Percentiles rank a stretch among this genome's conserved stretches.
Conservation (phyloP, 1,140 invertebrate species). For the Lutraria rhynchaena region DNA sequence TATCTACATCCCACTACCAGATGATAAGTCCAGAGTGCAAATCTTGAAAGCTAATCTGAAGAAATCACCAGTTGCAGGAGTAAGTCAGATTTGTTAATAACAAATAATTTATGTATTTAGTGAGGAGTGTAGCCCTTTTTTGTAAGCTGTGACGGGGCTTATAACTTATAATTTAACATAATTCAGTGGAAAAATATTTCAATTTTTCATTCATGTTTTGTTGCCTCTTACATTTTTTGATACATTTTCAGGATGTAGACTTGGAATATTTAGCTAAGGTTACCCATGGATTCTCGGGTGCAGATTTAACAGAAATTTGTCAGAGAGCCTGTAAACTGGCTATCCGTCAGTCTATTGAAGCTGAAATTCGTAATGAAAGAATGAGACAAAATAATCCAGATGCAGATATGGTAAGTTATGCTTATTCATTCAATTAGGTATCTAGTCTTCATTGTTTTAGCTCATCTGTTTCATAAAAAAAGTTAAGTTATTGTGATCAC, state of each 20-base stretch:
- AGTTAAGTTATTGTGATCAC: too few species aligned
- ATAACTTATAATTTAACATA: too few species aligned
- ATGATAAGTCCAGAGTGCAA: slow-evolving; percentile 97
- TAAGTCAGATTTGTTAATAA: too few species aligned
- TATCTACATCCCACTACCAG: slow-evolving; percentile 99
- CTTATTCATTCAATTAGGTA: too few species aligned
- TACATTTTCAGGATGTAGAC: slow-evolving; percentile 95
- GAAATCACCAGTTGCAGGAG: slow-evolving; percentile 97
- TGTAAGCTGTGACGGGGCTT: too few species aligned
- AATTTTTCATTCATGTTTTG: background rate
- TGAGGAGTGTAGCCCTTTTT: too few species aligned
- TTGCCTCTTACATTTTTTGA: too few species aligned
- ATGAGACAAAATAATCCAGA: slow-evolving; percentile 91
- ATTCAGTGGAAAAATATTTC: too few species aligned
- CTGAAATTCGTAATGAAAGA: slow-evolving; percentile 94
- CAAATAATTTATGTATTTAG: too few species aligned
- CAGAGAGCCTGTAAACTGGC: slow-evolving; percentile 99
- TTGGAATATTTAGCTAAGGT: slow-evolving; percentile 97
- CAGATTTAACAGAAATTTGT: slow-evolving; percentile 99
- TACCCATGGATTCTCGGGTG: slow-evolving; percentile 98
- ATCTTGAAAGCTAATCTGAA: slow-evolving; percentile 97
- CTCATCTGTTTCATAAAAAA: too few species aligned
- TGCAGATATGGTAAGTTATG: slow-evolving; percentile 87
- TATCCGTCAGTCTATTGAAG: slow-evolving; percentile 98
- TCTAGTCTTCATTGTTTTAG: too few species aligned